Conservation (phyloP, 2,888 invertebrate genomes). For the Microplitis deprimator region DNA sequence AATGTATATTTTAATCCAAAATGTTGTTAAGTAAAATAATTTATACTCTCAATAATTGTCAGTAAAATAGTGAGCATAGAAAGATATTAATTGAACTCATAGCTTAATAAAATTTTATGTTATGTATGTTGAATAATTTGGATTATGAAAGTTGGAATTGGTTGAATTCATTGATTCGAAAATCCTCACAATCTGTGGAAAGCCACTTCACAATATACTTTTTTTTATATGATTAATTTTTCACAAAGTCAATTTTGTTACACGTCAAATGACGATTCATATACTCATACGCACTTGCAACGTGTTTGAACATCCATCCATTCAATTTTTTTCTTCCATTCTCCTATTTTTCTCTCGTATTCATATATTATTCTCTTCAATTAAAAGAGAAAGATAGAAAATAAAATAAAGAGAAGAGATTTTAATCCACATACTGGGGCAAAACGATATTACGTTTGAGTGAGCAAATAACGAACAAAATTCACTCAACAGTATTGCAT, state of each 20-base stretch:
- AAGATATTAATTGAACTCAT: too few relatives aligned
- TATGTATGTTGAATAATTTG: not conserved
- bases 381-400: conserved; percentile 3
- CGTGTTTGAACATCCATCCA: not conserved
- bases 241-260: conserved; percentile 9
- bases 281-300: not conserved
- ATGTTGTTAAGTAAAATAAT: too few relatives aligned
- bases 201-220: not conserved
- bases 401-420: not conserved
- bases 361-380: conserved; percentile 2
- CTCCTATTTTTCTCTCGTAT: not conserved
- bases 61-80: too few relatives aligned
- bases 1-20: too few relatives aligned
- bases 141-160: not conserved
- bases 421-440: not conserved
- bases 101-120: too few relatives aligned
- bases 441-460: conserved; percentile 22
- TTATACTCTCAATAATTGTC: too few relatives aligned
- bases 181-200: not conserved
- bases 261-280: conserved; percentile 11
- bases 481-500: conserved; percentile 38
- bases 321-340: not conserved
- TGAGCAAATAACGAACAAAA: conserved; percentile 25
- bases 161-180: not conserved
- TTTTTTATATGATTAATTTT: conserved; percentile 18